These are phyloP conservation scores for Nibea albiflora DNA, from an alignment of 2,113 vertebrate species.

Conservation along the genomic window DNA sequence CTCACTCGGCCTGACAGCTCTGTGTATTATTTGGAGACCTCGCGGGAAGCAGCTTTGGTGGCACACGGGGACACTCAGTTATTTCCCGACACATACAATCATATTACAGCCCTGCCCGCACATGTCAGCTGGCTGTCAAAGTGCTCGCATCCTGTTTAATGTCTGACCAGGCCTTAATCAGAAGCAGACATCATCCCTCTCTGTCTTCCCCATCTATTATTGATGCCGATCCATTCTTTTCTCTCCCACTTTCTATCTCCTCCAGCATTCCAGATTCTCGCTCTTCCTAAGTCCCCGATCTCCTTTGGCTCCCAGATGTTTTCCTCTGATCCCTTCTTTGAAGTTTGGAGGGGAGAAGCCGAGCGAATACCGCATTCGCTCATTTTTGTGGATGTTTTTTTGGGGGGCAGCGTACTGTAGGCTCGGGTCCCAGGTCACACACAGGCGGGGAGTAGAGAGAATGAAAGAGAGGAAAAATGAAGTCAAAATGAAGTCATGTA, in stretches of 20 bases:
- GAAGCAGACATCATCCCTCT: slow-evolving; percentile 67
- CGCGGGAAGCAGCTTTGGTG: slow-evolving; percentile 20
- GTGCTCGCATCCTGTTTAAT: slow-evolving; percentile 40
- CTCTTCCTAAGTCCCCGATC: slow-evolving; percentile 59
- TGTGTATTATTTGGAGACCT: slow-evolving; percentile 33
- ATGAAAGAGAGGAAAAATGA: slow-evolving; percentile 45
- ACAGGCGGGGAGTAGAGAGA: slow-evolving; percentile 48
- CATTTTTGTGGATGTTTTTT: slow-evolving; percentile 62
- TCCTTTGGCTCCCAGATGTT: slow-evolving; percentile 79
- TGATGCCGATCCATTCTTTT: slow-evolving; percentile 60
- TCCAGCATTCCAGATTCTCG: slow-evolving; percentile 51
- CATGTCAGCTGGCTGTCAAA: slow-evolving; percentile 54
- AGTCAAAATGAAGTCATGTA: slow-evolving; percentile 63
- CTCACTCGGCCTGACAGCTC: slow-evolving; percentile 44
- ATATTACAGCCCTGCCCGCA: slow-evolving; percentile 36
- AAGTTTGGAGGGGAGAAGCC: slow-evolving; percentile 54
- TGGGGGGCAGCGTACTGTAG: slow-evolving; percentile 9
- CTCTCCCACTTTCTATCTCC: slow-evolving; percentile 39
- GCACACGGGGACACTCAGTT: slow-evolving; percentile 21
- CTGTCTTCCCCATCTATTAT: slow-evolving; percentile 61
- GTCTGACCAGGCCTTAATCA: slow-evolving; percentile 68
- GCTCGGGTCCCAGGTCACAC: slow-evolving; percentile 60
- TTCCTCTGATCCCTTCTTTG: slow-evolving; percentile 70
- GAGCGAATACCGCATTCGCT: slow-evolving; percentile 51
- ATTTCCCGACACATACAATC: slow-evolving; percentile 24